Percentiles rank a stretch among this genome's conserved stretches.
These are phyloP conservation scores for Lasioglossum calceatum DNA, from an alignment of 2,888 invertebrate species.

Conservation along the genomic window DNA sequence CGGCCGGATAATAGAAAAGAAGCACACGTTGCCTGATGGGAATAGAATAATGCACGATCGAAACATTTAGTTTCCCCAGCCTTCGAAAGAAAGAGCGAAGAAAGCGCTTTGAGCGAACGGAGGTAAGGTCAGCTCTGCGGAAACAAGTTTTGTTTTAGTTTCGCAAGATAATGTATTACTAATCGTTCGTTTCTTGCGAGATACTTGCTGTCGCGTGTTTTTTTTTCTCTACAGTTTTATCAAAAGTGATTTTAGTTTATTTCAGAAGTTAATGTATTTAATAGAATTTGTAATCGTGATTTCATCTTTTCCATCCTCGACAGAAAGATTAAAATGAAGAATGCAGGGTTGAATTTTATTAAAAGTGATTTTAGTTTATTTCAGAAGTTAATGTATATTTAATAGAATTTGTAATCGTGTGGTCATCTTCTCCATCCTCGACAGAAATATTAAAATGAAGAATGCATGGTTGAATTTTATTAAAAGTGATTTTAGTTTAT, in stretches of 20 bases:
- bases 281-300: not conserved
- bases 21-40: constrained; percentile 12
- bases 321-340: too few relatives aligned
- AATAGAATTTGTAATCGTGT: too few relatives aligned
- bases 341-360: not conserved
- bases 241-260: not conserved
- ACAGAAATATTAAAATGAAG: too few relatives aligned
- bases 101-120: not conserved
- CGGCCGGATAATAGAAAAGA: constrained; percentile 13
- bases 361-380: not conserved
- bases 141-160: not conserved
- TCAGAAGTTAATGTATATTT: too few relatives aligned
- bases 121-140: not conserved
- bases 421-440: too few relatives aligned
- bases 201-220: not conserved
- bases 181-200: not conserved
- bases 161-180: not conserved
- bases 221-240: not conserved
- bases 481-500: not conserved
- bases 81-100: not conserved
- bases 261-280: not conserved
- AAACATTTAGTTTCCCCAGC: constrained; percentile 13
- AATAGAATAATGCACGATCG: constrained; percentile 21
- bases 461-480: not conserved
- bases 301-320: too few relatives aligned